A percentile compares a stretch with the other conserved stretches of the same genome.
Evolutionary conservation across 2,888 invertebrate genomes (phyloP).

Genomic region (Trichopria drosophilae): DNA sequence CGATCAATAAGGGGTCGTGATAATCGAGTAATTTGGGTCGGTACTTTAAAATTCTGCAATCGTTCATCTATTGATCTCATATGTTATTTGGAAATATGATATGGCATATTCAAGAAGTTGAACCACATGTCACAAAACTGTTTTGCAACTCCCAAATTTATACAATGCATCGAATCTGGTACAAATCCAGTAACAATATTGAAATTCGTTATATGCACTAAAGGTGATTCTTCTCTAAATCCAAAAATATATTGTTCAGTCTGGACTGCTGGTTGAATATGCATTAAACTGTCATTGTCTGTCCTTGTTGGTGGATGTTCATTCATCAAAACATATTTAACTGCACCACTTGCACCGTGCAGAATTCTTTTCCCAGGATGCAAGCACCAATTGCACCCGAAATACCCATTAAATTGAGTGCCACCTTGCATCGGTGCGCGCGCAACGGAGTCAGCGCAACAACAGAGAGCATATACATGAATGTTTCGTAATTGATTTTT

Average conservation of each 20-base stretch:
- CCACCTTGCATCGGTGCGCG: conserved; percentile 17
- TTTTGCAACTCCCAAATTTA: conserved; percentile 16
- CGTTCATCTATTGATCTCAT: conserved; percentile 10
- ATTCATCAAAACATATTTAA: conserved; percentile 1
- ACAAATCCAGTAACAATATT: conserved; percentile 28
- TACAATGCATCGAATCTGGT: conserved; percentile 30
- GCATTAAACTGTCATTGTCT: neutral
- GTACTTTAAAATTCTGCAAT: conserved; percentile 4
- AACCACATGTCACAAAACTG: conserved; percentile 27
- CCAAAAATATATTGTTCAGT: conserved; percentile 6
- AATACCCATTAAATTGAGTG: conserved; percentile 15
- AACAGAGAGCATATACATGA: conserved; percentile 8
- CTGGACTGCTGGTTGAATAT: neutral
- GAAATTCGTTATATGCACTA: conserved; percentile 22
- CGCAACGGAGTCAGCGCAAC: conserved; percentile 7
- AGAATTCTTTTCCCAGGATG: conserved; percentile 1
- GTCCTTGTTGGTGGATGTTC: neutral
- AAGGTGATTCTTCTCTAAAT: conserved; percentile 12
- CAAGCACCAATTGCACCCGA: conserved; percentile 18
- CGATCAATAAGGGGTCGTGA: conserved; percentile 16
- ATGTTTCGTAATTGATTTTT: conserved; percentile 8
- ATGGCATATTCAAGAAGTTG: neutral
- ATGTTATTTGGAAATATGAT: conserved; percentile 7
- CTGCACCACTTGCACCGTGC: neutral
- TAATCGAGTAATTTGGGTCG: conserved; percentile 21